Evolutionary conservation across 2,113 vertebrate species (phyloP), one percentile per base, ranked within the genome.

Genomic region (Eulemur rufifrons): DNA sequence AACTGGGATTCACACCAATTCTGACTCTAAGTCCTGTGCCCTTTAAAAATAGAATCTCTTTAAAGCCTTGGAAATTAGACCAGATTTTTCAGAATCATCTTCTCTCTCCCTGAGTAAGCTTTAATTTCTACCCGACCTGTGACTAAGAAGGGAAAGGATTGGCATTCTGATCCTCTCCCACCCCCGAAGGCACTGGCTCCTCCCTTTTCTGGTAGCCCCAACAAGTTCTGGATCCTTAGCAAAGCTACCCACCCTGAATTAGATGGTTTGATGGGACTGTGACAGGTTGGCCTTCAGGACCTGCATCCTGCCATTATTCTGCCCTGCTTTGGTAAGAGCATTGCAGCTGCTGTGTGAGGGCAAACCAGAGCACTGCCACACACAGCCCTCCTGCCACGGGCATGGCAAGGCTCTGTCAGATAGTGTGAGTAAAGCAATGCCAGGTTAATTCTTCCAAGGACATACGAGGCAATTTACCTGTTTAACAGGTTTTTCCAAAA

Each of bases 31-130:
- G 27, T 81, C 45, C 20, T 52, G 10, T 1, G 27, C 56, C 69
- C 20, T 88, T 96, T 64, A 84, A 50, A 50, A 78, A 92, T 18
- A 56, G 45, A 91, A 10, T 83, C 21, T 77, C 10, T 81, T 78
- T 52, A 34, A 50, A 34, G 27, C 25, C n/a, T 89, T 56, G 56
- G 17, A 63, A 86, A 71, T n/a, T 27, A 95, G 42, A 25, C 27
- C 17, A 18, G 50, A 1, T n/a, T 81, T 74, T 83, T 69, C 63
- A 78, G 42, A 86, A 47, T 10, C 14, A 13, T 45, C 14, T 81
- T 23, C 12, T 21, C 4, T 89, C 4, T 69, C 6, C 50, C 8
- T 56, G 37, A 59, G 25, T 14, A 34, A 80, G 42, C 34, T 83
- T 85, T 52, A 78, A 34, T 92, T 83, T 56, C 45, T 71, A 13